phyloP scores from a whole-genome alignment of 2,113 vertebrate species.

The Tragulus kanchil region DNA sequence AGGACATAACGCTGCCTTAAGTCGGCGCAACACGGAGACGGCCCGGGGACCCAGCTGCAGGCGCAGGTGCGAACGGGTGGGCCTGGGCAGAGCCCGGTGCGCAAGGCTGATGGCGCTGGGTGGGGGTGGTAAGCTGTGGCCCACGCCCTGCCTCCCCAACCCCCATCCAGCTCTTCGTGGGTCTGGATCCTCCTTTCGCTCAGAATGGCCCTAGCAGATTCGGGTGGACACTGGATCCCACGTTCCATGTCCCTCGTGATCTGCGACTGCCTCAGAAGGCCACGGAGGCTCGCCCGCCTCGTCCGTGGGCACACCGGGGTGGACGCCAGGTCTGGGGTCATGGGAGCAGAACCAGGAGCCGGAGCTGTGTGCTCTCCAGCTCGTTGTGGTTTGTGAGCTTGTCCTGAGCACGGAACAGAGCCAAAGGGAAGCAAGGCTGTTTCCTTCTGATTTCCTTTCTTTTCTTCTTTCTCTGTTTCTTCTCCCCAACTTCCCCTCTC shows the following conservation, averaged over 20 bases:
- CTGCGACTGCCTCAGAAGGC: not conserved
- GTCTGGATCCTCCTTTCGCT: not conserved
- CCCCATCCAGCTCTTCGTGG: not conserved
- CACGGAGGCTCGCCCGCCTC: fast-evolving
- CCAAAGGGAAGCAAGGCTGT: not conserved
- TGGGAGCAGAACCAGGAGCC: not conserved
- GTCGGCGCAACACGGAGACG: not conserved
- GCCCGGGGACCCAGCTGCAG: not conserved
- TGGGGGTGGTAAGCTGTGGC: too few species aligned
- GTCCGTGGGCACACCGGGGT: not conserved
- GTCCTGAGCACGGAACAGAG: not conserved
- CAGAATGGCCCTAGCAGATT: fast-evolving
- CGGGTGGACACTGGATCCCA: not conserved
- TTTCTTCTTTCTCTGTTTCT: too few species aligned
- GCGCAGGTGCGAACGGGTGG: not conserved
- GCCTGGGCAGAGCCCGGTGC: fast-evolving
- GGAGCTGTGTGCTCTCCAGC: too few species aligned
- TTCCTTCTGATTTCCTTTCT: not conserved
- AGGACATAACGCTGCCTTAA: not conserved
- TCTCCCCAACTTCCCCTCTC: fast-evolving
- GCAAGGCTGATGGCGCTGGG: not conserved
- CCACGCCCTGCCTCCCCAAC: not conserved
- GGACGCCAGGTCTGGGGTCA: not conserved
- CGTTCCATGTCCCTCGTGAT: not conserved
- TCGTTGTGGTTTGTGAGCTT: not conserved